Evolutionary conservation across 2,888 invertebrate genomes (phyloP), one percentile per base, ranked within the genome.

Genomic region (Cephus nigrinus): DNA sequence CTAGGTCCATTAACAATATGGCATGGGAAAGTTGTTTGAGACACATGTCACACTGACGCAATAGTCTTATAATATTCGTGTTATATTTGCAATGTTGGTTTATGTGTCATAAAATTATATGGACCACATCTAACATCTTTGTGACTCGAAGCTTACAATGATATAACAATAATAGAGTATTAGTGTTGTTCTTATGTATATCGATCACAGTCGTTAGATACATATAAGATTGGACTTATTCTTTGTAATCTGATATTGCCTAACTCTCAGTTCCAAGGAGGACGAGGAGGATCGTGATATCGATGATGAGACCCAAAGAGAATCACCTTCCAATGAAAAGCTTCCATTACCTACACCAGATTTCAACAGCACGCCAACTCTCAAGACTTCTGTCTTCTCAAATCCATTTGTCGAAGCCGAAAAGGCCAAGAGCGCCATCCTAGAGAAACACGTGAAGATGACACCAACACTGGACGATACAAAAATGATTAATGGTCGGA

Each of bases 401-500:
- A 98, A 98, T 93, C 97, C 97, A 12, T 98, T 96, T 89, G 94
- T 94, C 34, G 96, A 96, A 90, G 98, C 96, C 0, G 98, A 98
- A 91, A 94, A 95, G 88, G 96, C 96, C 3, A 97, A 98, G 90
- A 95, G 96, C 79, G 96, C 97, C 23, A 95, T 97, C 78, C 92
- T 98, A 73, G 97, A 98, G 88, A 97, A 97, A 87, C 98, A 98
- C 91, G 98, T 98, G 0, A 97, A 97, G 93, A 97, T 98, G 97
- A 97, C 96, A 86, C 94, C 93, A 15, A 92, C 92, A 0, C 79
- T 91, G 90, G 94, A 94, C 83, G 94, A 95, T 88, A 94, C 95
- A n/a, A 94, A 95, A 86, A 94, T 95, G 92, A 96, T 97, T 85
- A 97, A 97, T 89, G 97, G 97, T 0, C 96, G 96, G 87, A 96